Evolutionary conservation across 2,888 invertebrate genomes (phyloP).

Genomic region (Chalcosyrphus nemorum): DNA sequence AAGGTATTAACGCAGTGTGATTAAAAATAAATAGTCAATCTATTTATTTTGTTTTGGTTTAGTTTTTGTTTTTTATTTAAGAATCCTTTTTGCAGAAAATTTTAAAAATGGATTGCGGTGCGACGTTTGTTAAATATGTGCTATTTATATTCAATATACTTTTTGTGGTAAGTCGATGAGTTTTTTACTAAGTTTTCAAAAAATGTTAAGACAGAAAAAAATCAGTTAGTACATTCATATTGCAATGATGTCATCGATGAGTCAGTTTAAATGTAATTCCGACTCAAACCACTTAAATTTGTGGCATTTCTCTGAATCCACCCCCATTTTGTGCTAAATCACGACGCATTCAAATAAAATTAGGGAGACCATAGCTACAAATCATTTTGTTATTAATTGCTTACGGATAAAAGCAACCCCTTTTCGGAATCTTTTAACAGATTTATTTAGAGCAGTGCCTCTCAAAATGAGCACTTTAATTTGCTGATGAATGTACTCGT

Average conservation of each 20-base stretch:
- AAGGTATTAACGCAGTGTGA: not conserved
- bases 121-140: conserved; percentile 90
- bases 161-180: conserved; percentile 88
- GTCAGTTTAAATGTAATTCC: not conserved
- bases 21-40: not conserved
- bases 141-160: conserved; percentile 91
- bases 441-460: too few relatives aligned
- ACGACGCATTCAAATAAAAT: not conserved
- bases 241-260: conserved; percentile 32
- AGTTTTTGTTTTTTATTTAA: not conserved
- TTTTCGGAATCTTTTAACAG: too few relatives aligned
- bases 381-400: not conserved
- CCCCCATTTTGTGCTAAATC: not conserved
- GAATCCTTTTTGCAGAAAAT: not conserved
- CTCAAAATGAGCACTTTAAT: too few relatives aligned
- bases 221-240: not conserved
- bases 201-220: too few relatives aligned
- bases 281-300: not conserved
- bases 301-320: not conserved
- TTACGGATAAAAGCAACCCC: too few relatives aligned
- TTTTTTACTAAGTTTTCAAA: too few relatives aligned
- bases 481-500: not conserved
- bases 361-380: not conserved
- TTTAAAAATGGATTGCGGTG: conserved; percentile 87
- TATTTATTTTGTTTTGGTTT: not conserved